These are phyloP conservation scores for Aphaenogaster rudis DNA, from an alignment of 1,140 invertebrate species.

Conservation along the genomic window DNA sequence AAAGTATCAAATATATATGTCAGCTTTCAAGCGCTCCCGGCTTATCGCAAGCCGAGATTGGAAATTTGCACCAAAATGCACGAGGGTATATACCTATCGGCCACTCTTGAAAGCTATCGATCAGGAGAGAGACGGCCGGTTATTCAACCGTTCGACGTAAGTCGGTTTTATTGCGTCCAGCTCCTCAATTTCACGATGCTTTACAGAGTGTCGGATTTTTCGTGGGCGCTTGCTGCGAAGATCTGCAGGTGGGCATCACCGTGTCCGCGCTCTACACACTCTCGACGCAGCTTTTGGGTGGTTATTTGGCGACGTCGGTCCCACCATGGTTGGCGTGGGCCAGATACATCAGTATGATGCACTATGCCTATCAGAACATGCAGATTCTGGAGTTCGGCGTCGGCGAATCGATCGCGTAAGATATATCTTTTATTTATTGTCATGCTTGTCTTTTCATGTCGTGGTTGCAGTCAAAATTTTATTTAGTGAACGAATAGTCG, in stretches of 20 bases:
- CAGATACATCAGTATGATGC: slow-evolving; percentile 93
- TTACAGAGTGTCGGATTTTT: slow-evolving; percentile 93
- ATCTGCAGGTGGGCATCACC: slow-evolving; percentile 94
- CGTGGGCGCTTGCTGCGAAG: slow-evolving; percentile 93
- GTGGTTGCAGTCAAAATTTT: not conserved
- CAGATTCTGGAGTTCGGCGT: slow-evolving; percentile 94
- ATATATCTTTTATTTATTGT: slow-evolving; percentile 61
- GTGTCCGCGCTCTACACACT: slow-evolving; percentile 93
- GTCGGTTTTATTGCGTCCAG: not conserved
- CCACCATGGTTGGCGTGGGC: slow-evolving; percentile 94
- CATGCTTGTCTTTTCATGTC: too few relatives aligned
- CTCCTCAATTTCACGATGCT: slow-evolving; percentile 9
- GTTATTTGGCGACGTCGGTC: slow-evolving; percentile 93
- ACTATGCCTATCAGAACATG: slow-evolving; percentile 96
- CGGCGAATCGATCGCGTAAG: slow-evolving; percentile 91
- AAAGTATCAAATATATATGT: not conserved
- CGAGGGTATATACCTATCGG: not conserved
- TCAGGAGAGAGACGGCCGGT: not conserved
- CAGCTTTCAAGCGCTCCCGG: slow-evolving; percentile 5
- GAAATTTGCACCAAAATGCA: not conserved
- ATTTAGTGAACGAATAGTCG: not conserved
- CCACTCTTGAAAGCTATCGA: not conserved
- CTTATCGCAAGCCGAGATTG: not conserved
- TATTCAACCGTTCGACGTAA: slow-evolving; percentile 25
- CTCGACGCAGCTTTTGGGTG: slow-evolving; percentile 93